These are phyloP conservation scores for Caenorhabditis sp. DNA, from an alignment of 2,888 invertebrate species.

Conservation along the genomic window DNA sequence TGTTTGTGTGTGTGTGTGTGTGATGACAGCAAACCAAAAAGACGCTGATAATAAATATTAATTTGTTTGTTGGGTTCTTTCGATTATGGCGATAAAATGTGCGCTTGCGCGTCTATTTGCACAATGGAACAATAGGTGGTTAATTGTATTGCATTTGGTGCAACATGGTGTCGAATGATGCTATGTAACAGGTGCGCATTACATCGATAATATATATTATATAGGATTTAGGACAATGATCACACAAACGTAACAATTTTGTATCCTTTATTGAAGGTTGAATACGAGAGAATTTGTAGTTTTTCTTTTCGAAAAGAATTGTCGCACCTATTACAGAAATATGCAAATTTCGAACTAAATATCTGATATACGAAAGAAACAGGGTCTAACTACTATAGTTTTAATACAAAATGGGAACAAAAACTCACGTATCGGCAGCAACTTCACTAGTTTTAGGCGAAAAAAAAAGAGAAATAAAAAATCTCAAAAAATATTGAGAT, in stretches of 20 bases:
- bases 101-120: background rate
- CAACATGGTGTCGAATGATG: background rate
- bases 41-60: slow-evolving; percentile 1
- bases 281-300: too few relatives aligned
- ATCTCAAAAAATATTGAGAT: too few relatives aligned
- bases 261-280: too few relatives aligned
- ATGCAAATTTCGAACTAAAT: too few relatives aligned
- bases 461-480: background rate
- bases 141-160: background rate
- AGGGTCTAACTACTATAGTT: too few relatives aligned
- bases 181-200: background rate
- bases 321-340: too few relatives aligned
- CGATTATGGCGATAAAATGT: background rate
- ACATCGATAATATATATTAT: background rate
- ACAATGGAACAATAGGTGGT: background rate
- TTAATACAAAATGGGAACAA: too few relatives aligned
- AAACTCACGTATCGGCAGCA: background rate
- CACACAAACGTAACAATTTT: too few relatives aligned
- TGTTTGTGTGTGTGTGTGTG: background rate
- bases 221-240: too few relatives aligned
- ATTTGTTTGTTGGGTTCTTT: background rate
- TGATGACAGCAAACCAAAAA: background rate
- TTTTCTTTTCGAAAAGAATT: too few relatives aligned
- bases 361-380: too few relatives aligned
- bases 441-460: background rate